Base-by-base conservation (phyloP, 2,888 invertebrate species). In the Drosophila pseudotalamancana region DNA sequence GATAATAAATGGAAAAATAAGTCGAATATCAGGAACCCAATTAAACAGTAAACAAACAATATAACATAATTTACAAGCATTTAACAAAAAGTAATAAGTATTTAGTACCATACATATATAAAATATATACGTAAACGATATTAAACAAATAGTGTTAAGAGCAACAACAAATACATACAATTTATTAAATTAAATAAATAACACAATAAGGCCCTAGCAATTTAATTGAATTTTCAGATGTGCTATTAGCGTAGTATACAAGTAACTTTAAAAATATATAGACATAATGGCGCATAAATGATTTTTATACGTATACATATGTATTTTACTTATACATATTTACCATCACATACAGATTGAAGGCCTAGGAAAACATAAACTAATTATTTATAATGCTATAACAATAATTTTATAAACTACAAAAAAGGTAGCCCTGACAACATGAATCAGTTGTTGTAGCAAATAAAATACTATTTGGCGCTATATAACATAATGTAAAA, bases 401-500 rank as follows among this genome's bases (percentile, higher is more conserved):
- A 61, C 6, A 35, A 23, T 45, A 42, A 55, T 72, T 54, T 59
- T 72, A 72, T 62, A 67, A 54, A 72, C 53, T 48, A 40, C 45
- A 48, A 51, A 34, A 51, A 34, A 32, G 48, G 35, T 32, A 37
- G 51, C 60, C 72, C 42, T 12, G 32, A 35, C 18, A 72, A 53
- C 67, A 48, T 25, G 23, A 65, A 54, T 46, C 59, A 29, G 18
- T 29, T 72, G 73, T 77, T 80, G 76, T 81, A 87, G 81, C 64
- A 85, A 81, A 81, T 85, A 79, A 32, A 85, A 87, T 71, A 78
- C 85, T 82, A 87, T 72, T 77, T 82, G 79, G 78, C 79, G 81
- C 81, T 77, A 88, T 79, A 79, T 68, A 79, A 76, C 59, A 37
- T 63, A 80, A 83, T 75, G 62, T 78, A 85, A 77, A 68, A 67